Conservation (phyloP, 2,797 vertebrate genomes). For the Characodon lateralis region DNA sequence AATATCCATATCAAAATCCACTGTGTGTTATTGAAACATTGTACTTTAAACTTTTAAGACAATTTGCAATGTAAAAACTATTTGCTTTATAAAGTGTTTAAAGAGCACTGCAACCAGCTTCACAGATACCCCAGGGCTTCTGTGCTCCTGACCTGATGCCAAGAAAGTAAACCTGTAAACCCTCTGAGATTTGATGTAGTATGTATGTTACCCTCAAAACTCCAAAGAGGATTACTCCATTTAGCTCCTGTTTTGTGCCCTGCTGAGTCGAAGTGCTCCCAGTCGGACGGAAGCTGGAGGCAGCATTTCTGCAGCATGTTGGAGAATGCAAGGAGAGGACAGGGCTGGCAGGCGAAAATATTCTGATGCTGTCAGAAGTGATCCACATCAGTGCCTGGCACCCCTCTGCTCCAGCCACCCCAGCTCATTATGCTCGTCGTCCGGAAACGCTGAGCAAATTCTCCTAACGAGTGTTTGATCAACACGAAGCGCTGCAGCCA, state of each 20-base stretch:
- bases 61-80: conserved; percentile 11
- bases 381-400: conserved; percentile 58
- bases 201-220: conserved; percentile 45
- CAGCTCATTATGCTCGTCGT: conserved; percentile 60
- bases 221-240: conserved; percentile 60
- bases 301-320: conserved; percentile 39
- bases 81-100: conserved; percentile 26
- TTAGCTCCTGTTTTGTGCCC: conserved; percentile 66
- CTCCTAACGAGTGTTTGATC: conserved; percentile 73
- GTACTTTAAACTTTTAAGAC: conserved; percentile 11
- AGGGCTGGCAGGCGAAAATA: conserved; percentile 52
- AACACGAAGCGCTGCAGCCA: conserved; percentile 40
- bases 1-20: conserved; percentile 39
- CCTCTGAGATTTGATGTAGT: conserved; percentile 55
- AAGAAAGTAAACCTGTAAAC: conserved; percentile 61
- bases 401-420: conserved; percentile 52
- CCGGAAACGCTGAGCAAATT: conserved; percentile 64
- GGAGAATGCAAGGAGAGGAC: conserved; percentile 40
- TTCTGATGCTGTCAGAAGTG: conserved; percentile 63
- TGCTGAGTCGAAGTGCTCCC: conserved; percentile 59
- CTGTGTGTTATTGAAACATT: conserved; percentile 6
- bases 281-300: conserved; percentile 61
- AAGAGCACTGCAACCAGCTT: conserved; percentile 38
- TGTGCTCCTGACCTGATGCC: conserved; percentile 51
- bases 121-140: conserved; percentile 41